Conservation (phyloP, 2,888 invertebrate species). For the Sussaba pulchella region DNA sequence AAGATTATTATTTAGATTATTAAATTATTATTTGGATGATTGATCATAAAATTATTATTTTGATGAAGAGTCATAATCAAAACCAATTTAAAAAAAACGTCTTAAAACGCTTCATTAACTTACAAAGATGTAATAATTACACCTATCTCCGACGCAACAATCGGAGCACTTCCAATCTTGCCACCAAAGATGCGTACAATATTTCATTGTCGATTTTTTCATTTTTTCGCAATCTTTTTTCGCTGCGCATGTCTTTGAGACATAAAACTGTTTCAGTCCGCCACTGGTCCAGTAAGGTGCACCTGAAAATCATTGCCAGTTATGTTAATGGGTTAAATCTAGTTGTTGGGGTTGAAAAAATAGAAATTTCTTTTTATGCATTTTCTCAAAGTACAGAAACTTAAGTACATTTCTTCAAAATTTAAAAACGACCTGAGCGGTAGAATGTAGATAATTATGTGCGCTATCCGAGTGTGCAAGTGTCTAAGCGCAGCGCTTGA, state of each 20-base stretch:
- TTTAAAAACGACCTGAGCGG: too few species aligned
- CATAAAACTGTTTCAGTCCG: conserved; percentile 96
- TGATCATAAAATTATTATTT: not conserved
- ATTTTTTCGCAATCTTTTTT: conserved; percentile 91
- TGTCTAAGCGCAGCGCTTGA: too few species aligned
- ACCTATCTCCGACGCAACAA: conserved; percentile 97
- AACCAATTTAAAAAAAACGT: conserved; percentile 27
- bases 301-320: conserved; percentile 83
- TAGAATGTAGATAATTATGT: too few species aligned
- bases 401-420: too few species aligned
- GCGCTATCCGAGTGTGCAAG: too few species aligned
- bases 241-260: conserved; percentile 95
- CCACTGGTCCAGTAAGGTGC: conserved; percentile 98
- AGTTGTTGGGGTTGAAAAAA: too few species aligned
- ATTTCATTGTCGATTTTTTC: conserved; percentile 89
- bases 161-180: conserved; percentile 98
- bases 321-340: not conserved
- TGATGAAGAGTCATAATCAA: not conserved
- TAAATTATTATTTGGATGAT: too few species aligned
- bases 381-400: too few species aligned
- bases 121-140: conserved; percentile 97
- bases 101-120: conserved; percentile 84
- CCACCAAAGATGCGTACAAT: conserved; percentile 97
- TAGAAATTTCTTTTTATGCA: too few species aligned
- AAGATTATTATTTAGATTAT: too few species aligned